phyloP scores from a whole-genome alignment of 2,888 invertebrate species.

The Drosophila pseudotalamancana region DNA sequence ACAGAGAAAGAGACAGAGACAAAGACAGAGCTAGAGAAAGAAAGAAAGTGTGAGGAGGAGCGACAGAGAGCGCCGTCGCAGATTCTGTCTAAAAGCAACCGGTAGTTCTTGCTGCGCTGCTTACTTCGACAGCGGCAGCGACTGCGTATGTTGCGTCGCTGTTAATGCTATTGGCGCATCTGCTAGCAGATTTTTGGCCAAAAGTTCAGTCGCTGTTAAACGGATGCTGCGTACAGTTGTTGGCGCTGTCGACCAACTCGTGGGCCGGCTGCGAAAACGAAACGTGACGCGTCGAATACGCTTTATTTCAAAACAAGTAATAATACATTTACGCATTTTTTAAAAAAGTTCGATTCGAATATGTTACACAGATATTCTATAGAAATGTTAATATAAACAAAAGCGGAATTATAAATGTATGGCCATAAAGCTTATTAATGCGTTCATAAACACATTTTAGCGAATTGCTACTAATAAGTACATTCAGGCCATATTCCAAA shows the following conservation, averaged over 20 bases:
- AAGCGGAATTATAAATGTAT: neutral
- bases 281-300: conserved; percentile 20
- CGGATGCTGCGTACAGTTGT: conserved; percentile 73
- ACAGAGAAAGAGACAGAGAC: neutral
- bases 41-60: conserved; percentile 6
- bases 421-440: conserved; percentile 28
- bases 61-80: conserved; percentile 31
- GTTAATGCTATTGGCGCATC: conserved; percentile 44
- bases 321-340: neutral
- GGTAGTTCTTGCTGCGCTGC: conserved; percentile 63
- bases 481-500: conserved; percentile 20
- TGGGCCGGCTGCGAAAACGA: conserved; percentile 42
- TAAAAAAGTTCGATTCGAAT: neutral
- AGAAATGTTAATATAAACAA: neutral
- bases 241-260: conserved; percentile 62
- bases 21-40: neutral
- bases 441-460: conserved; percentile 25
- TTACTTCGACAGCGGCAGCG: conserved; percentile 7
- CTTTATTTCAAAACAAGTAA: conserved; percentile 18
- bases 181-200: conserved; percentile 46
- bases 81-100: conserved; percentile 57
- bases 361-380: neutral
- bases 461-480: conserved; percentile 35
- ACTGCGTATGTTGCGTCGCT: conserved; percentile 61
- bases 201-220: conserved; percentile 63